Base-by-base conservation (phyloP, 2,797 vertebrate species). In the Selene dorsalis region DNA sequence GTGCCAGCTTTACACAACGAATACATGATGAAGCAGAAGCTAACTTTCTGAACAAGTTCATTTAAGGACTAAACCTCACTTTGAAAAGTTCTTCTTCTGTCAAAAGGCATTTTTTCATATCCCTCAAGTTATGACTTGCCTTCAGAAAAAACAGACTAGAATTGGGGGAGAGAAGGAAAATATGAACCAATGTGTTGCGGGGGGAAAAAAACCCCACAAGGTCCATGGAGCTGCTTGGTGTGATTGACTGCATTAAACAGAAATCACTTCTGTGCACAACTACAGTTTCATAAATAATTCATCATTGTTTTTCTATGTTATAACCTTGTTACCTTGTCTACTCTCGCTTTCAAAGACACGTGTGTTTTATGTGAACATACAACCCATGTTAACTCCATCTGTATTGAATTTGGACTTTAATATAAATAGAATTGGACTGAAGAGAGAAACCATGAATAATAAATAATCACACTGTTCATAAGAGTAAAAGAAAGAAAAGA, bases 41-140 rank as follows among this genome's bases (percentile, higher is more conserved):
- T 56, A 67, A 81, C 72, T 83, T 80, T 83, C 53, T 39, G 41
- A 77, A 63, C 35, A 77, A 76, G 69, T 90, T 89, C 66, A 83
- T 84, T 85, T 84, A 22, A 86, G 63, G 86, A 79, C 77, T 63
- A 79, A 80, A 65, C n/a, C 39, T 73, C 67, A 69, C 65, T 84
- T 84, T 82, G 35, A 77, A 86, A 86, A 81, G 75, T 84, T 88
- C 18, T 65, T 47, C 69, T 79, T 79, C 32, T 77, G 66, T 84
- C 78, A 86, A 82, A 87, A 87, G 82, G 58, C 56, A 64, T 87
- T 79, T 84, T 80, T 86, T 82, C 62, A 82, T 72, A 78, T 65
- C 65, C 72, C 79, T 72, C 0, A 14, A 87, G 79, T 74, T 80
- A 53, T 0, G 13, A 55, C 32, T 83, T 8, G 45, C 73, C 66